Base-by-base conservation (phyloP, 2,113 vertebrate species). In the Neomonachus schauinslandi region DNA sequence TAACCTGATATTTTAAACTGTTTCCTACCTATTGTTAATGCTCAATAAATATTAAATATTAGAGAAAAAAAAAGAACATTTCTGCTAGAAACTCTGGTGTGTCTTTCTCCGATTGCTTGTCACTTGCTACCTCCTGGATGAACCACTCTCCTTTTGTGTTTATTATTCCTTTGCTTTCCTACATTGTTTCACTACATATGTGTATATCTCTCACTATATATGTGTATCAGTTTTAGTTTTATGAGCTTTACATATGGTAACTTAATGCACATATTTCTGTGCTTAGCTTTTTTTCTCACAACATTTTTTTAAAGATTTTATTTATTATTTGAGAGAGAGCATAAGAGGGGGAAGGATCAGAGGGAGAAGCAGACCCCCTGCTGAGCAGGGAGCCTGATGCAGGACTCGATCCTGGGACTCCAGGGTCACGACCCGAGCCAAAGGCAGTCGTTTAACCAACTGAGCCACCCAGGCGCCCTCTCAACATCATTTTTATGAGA, bases 31-130 rank as follows among this genome's bases (percentile, higher is more conserved):
- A 96, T 95, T 96, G 69, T 94, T 96, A 97, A 92, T 97, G 26
- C 14, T 92, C 36, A 95, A 81, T 97, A 94, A 94, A 96, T 95
- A 96, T 92, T 95, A 93, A 95, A 77, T 96, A 95, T 88, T 96
- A 95, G 81, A 86, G 8, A 46, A 46, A 46, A 46, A 6, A 6
- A 46, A 46, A 9, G 49, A 81, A 24, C 39, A 57, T 61, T 76
- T 57, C 46, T 39, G 33, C 36, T 42, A 67, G 85, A 84, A 96
- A 77, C 6, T 7, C 15, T 46, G 12, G 1, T 55, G 13, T 67
- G 18, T 93, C 65, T 74, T 74, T 65, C 57, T 93, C 69, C 42
- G 71, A 53, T n/a, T 71, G 61, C 71, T 77, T 84, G 4, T 82
- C 16, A 18, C 33, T 61, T 82, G 33, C 77, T 72, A 39, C 72